phyloP scores from a whole-genome alignment of 2,113 vertebrate genomes.

The Podocnemis expansa region DNA sequence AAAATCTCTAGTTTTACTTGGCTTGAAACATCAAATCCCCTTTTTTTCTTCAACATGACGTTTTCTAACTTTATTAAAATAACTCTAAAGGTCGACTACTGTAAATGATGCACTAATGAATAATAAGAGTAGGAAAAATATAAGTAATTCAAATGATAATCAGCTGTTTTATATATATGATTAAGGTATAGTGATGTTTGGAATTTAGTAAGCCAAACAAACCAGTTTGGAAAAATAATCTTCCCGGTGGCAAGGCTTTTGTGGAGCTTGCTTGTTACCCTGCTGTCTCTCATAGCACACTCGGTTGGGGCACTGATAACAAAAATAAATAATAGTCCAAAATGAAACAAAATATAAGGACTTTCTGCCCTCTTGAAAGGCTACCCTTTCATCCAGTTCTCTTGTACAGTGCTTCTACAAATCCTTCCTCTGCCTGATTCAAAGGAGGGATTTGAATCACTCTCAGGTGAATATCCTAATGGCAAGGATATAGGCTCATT shows the following conservation, averaged over 20 bases:
- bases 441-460: not conserved
- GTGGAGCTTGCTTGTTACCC: not conserved
- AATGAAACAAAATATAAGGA: not conserved
- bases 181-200: not conserved
- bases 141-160: slow-evolving; percentile 38
- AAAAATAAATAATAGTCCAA: not conserved
- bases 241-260: not conserved
- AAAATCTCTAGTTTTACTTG: not conserved
- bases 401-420: not conserved
- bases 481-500: not conserved
- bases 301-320: not conserved
- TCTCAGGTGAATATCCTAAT: not conserved
- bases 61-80: not conserved
- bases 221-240: not conserved
- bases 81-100: slow-evolving; percentile 4
- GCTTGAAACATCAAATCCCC: not conserved
- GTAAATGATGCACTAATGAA: slow-evolving; percentile 21
- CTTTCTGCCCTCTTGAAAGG: not conserved
- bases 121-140: not conserved
- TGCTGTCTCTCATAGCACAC: not conserved
- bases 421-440: not conserved
- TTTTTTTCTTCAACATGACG: not conserved
- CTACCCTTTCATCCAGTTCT: not conserved
- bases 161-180: not conserved
- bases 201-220: slow-evolving; percentile 16